These are phyloP conservation scores for Entomobrya multifasciata DNA, from an alignment of 2,888 invertebrate genomes.

Conservation along the genomic window DNA sequence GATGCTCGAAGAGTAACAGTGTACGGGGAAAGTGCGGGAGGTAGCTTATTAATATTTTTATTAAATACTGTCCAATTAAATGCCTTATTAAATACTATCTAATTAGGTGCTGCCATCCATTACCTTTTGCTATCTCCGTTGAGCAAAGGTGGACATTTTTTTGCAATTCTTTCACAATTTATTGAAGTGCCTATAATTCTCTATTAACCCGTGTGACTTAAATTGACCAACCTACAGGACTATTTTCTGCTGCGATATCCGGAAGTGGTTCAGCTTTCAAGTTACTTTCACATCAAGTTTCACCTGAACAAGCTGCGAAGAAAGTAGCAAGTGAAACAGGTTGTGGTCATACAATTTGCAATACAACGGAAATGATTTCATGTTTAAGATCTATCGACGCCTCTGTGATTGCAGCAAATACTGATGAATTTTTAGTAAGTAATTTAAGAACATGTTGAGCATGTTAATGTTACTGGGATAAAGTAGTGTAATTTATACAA, in stretches of 20 bases:
- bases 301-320: slow-evolving; percentile 4
- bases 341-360: not conserved
- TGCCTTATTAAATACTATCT: too few species aligned
- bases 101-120: not conserved
- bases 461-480: too few species aligned
- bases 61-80: too few species aligned
- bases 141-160: slow-evolving; percentile 35
- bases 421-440: slow-evolving; percentile 43
- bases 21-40: slow-evolving; percentile 39
- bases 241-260: slow-evolving; percentile 56
- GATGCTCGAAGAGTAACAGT: slow-evolving; percentile 9
- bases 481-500: too few species aligned
- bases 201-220: too few species aligned
- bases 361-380: slow-evolving; percentile 29
- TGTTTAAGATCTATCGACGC: slow-evolving; percentile 30
- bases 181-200: too few species aligned
- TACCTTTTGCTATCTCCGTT: slow-evolving; percentile 42
- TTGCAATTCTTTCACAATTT: too few species aligned
- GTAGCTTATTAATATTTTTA: too few species aligned
- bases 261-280: slow-evolving; percentile 60
- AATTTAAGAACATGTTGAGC: too few species aligned
- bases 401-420: not conserved
- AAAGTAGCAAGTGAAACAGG: slow-evolving; percentile 30
- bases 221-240: not conserved
- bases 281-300: slow-evolving; percentile 17